phyloP scores from a whole-genome alignment of 2,888 invertebrate species.

The Tinea semifulvella region DNA sequence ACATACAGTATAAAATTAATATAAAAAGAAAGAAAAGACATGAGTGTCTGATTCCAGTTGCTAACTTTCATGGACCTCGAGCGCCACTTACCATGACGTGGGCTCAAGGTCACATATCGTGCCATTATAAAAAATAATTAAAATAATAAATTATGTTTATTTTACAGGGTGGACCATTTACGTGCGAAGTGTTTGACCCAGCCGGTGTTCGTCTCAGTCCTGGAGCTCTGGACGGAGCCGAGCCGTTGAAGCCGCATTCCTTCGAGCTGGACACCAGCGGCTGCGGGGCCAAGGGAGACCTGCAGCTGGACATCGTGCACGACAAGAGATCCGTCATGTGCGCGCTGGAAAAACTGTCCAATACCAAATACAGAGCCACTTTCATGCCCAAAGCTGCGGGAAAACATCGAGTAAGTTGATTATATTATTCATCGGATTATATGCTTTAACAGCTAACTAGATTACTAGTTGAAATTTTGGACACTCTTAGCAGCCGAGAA shows the following conservation, averaged over 20 bases:
- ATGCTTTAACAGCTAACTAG: no score
- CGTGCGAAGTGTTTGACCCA: constrained; percentile 95
- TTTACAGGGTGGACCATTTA: constrained; percentile 90
- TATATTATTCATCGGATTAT: no score
- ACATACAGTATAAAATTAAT: no score
- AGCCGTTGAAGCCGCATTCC: constrained; percentile 87
- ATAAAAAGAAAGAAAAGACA: no score
- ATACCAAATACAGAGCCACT: constrained; percentile 79
- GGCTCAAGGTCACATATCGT: no score
- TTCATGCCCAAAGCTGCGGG: constrained; percentile 82
- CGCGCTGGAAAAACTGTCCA: constrained; percentile 81
- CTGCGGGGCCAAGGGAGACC: constrained; percentile 81
- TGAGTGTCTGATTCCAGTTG: no score
- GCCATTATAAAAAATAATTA: no score
- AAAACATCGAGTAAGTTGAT: constrained; percentile 75
- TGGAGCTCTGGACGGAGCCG: constrained; percentile 79
- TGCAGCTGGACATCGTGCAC: constrained; percentile 90
- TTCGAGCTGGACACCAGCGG: constrained; percentile 73
- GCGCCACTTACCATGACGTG: no score
- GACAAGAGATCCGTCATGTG: constrained; percentile 86
- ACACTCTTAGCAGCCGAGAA: no score
- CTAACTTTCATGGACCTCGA: no score
- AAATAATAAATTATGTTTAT: no score
- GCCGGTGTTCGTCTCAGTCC: constrained; percentile 82
- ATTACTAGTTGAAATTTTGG: no score